These are phyloP conservation scores for Mycteria americana DNA, from an alignment of 2,797 vertebrate genomes.

Conservation along the genomic window DNA sequence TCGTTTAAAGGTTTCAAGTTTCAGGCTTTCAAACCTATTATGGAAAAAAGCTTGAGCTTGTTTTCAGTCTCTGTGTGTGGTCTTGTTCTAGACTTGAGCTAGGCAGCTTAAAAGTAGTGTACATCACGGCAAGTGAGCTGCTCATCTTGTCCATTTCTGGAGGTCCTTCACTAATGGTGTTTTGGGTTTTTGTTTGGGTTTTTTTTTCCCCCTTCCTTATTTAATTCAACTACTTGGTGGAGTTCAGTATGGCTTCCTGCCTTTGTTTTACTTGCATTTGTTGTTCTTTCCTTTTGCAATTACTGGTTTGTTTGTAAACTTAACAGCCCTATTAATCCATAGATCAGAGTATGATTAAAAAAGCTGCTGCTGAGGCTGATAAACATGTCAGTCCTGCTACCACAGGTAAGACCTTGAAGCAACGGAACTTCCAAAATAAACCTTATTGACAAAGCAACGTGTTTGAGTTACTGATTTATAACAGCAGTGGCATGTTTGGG, in stretches of 20 bases:
- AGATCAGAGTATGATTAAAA: conserved; percentile 81
- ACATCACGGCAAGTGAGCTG: background rate
- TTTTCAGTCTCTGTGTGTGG: background rate
- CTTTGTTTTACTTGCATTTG: conserved; percentile 47
- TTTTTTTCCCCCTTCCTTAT: background rate
- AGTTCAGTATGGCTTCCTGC: conserved; percentile 26
- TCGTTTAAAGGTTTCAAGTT: background rate
- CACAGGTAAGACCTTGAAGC: conserved; percentile 77
- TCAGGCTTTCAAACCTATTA: background rate
- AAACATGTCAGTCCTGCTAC: conserved; percentile 73
- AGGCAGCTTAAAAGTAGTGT: background rate
- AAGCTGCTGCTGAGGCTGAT: conserved; percentile 76
- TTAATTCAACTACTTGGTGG: background rate
- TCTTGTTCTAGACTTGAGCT: background rate
- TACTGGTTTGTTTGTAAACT: conserved; percentile 52
- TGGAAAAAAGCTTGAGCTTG: background rate
- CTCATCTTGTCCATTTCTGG: background rate
- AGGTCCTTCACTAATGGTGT: background rate
- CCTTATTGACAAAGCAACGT: background rate
- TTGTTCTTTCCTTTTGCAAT: conserved; percentile 57
- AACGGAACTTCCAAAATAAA: background rate
- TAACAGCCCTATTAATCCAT: conserved; percentile 57
- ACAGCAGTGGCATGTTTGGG: background rate
- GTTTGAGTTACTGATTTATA: background rate
- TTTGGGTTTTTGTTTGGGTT: background rate